Conservation (phyloP, 2,888 invertebrate genomes). For the Drosophila nr. perissopoda region DNA sequence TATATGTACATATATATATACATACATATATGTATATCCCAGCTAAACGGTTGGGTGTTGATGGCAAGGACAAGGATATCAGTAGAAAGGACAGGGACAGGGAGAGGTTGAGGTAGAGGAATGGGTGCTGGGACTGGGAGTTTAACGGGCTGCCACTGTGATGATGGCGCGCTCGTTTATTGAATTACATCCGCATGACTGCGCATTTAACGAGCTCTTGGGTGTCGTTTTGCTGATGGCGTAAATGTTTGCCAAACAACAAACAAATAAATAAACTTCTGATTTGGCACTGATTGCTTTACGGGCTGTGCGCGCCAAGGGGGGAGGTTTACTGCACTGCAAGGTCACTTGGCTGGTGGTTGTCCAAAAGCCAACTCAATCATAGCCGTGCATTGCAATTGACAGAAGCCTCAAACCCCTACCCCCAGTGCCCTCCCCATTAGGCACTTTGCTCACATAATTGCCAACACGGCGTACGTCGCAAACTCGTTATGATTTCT, state of each 20-base stretch:
- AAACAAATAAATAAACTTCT: constrained; percentile 82
- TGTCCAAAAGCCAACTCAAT: constrained; percentile 39
- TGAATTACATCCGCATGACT: constrained; percentile 83
- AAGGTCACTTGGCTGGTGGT: constrained; percentile 9
- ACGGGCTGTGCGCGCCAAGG: constrained; percentile 24
- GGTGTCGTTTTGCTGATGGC: constrained; percentile 82
- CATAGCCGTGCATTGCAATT: constrained; percentile 35
- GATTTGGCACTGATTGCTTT: constrained; percentile 81
- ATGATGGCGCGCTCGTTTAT: constrained; percentile 82
- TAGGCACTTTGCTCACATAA: constrained; percentile 61
- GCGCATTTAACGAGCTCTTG: constrained; percentile 80
- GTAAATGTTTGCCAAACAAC: constrained; percentile 83
- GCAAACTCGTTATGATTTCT: constrained; percentile 69
- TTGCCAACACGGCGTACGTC: constrained; percentile 57
- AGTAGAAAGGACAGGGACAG: not conserved
- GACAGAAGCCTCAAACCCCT: constrained; percentile 21
- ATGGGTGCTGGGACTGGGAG: not conserved
- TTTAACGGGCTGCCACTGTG: constrained; percentile 30
- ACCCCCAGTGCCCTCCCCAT: not conserved
- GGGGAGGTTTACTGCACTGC: constrained; percentile 4
- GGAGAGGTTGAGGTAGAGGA: not conserved
- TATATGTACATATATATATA: too few species aligned
- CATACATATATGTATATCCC: constrained; percentile 31
- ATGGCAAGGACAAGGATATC: constrained; percentile 42
- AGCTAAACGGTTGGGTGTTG: constrained; percentile 75